Conservation (phyloP, 2,113 vertebrate species). For the Mustelus asterias region DNA sequence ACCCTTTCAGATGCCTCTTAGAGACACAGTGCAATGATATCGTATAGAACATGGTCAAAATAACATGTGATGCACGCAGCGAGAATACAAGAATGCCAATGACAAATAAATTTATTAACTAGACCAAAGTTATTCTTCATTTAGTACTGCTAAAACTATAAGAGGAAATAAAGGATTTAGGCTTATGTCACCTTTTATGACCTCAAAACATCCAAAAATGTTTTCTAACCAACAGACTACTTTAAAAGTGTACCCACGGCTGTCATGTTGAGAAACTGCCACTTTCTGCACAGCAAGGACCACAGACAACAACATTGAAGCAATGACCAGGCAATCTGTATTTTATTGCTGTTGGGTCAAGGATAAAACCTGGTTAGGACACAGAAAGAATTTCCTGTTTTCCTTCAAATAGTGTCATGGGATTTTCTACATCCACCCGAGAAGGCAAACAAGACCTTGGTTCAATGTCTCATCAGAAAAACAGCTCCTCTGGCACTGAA, state of each 20-base stretch:
- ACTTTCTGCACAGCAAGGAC: not conserved
- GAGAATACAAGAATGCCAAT: not conserved
- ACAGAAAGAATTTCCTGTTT: not conserved
- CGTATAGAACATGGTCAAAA: not conserved
- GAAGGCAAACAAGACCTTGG: not conserved
- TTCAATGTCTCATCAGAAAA: not conserved
- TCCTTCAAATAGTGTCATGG: not conserved
- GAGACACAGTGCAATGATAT: not conserved
- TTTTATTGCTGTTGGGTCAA: not conserved
- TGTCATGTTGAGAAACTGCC: not conserved
- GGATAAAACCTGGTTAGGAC: not conserved
- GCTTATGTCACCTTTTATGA: not conserved
- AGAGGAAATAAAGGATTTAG: not conserved
- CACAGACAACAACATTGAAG: not conserved
- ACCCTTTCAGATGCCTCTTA: conserved; percentile 19
- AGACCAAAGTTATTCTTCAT: conserved; percentile 16
- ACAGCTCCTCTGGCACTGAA: not conserved
- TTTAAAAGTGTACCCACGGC: no score
- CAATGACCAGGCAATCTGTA: not conserved
- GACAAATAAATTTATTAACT: not conserved
- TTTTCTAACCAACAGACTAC: not conserved
- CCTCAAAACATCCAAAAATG: not conserved
- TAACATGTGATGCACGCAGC: not conserved
- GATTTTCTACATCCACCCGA: not conserved
- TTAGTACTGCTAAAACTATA: not conserved